These are phyloP conservation scores for Agonum fuliginosum DNA, from an alignment of 2,888 invertebrate genomes.

Conservation along the genomic window DNA sequence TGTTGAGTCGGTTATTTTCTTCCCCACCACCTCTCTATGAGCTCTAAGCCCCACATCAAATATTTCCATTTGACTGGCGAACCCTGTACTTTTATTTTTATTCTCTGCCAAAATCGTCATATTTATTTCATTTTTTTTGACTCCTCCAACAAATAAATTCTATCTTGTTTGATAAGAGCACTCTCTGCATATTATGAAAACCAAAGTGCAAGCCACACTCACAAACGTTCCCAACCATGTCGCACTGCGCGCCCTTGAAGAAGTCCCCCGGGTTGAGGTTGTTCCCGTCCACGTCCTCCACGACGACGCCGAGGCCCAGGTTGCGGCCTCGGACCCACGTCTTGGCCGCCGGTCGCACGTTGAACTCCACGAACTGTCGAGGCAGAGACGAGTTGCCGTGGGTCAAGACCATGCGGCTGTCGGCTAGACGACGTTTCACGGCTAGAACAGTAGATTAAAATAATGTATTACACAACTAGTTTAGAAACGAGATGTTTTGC, in stretches of 20 bases:
- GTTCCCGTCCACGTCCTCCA: conserved; percentile 77
- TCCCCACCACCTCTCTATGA: too few species aligned
- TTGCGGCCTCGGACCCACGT: conserved; percentile 71
- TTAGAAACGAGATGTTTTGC: background rate
- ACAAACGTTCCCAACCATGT: conserved; percentile 72
- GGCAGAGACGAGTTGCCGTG: conserved; percentile 2
- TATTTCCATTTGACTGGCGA: too few species aligned
- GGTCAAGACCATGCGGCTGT: conserved; percentile 72
- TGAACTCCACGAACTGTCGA: conserved; percentile 73
- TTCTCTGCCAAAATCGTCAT: too few species aligned
- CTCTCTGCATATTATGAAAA: background rate
- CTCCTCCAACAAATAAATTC: too few species aligned
- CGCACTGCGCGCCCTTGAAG: conserved; percentile 74
- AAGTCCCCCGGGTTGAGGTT: conserved; percentile 73
- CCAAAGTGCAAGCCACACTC: conserved; percentile 66
- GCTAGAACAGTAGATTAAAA: conserved; percentile 60
- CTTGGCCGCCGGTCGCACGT: conserved; percentile 72
- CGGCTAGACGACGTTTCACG: conserved; percentile 73
- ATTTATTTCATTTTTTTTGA: too few species aligned
- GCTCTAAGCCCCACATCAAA: too few species aligned
- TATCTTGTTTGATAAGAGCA: background rate
- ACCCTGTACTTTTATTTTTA: too few species aligned
- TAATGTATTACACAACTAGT: background rate
- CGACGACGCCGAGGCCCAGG: conserved; percentile 73
- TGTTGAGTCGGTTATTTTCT: too few species aligned